A percentile compares a stretch with the other conserved stretches of the same genome.
phyloP scores from a whole-genome alignment of 1,140 invertebrate species.

The Mactra quadrangularis region DNA sequence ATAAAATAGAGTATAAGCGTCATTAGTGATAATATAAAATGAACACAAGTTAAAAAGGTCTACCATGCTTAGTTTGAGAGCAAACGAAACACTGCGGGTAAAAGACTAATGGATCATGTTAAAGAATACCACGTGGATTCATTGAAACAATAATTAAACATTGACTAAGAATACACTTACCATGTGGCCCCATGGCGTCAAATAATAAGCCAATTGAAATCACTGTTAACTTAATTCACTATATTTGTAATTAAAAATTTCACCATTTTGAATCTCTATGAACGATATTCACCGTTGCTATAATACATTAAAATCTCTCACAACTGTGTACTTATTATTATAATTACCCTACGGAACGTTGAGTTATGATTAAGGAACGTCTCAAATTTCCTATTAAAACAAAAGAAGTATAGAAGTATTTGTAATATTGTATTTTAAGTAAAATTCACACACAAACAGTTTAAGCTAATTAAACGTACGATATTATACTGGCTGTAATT shows the following conservation, averaged over 20 bases:
- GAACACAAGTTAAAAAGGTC: not conserved
- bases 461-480: too few species aligned
- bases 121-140: not conserved
- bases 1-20: not conserved
- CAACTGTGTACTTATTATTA: not conserved
- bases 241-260: not conserved
- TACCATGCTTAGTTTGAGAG: not conserved
- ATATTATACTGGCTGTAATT: too few species aligned
- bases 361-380: not conserved
- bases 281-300: slow-evolving; percentile 18
- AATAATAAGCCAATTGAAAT: not conserved
- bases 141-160: not conserved
- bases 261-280: not conserved
- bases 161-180: not conserved
- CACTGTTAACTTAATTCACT: not conserved
- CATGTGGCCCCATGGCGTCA: slow-evolving; percentile 4
- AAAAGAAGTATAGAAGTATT: not conserved
- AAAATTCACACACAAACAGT: slow-evolving; percentile 21
- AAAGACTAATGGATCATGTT: not conserved
- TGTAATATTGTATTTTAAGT: too few species aligned
- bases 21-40: not conserved
- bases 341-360: slow-evolving; percentile 4
- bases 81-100: not conserved
- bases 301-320: not conserved
- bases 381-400: slow-evolving; percentile 17